These are phyloP conservation scores for Cephonodes hylas DNA, from an alignment of 2,888 invertebrate species.

Conservation along the genomic window DNA sequence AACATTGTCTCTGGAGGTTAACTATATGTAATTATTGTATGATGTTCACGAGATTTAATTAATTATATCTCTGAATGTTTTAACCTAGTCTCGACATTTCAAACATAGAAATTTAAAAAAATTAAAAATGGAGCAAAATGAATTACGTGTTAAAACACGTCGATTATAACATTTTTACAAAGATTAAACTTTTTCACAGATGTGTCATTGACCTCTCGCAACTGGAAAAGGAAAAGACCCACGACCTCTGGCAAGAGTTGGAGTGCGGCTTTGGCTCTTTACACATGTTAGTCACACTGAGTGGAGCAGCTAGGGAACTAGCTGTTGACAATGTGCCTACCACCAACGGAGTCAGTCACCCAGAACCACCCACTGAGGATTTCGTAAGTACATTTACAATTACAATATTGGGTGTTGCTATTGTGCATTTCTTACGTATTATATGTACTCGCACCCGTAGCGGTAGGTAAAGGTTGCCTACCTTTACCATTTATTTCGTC, in stretches of 20 bases:
- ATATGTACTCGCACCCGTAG: no score
- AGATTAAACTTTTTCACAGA: conserved; percentile 34
- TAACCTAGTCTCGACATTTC: no score
- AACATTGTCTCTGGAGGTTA: background rate
- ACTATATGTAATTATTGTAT: background rate
- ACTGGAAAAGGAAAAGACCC: conserved; percentile 68
- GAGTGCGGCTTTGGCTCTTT: conserved; percentile 69
- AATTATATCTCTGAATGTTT: no score
- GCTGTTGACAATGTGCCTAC: conserved; percentile 59
- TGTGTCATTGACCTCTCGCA: conserved; percentile 66
- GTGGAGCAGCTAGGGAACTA: conserved; percentile 47
- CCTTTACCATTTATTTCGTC: no score
- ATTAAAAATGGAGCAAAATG: no score
- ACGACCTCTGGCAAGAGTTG: conserved; percentile 68
- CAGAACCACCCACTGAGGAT: conserved; percentile 48
- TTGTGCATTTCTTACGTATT: no score
- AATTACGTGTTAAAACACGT: no score
- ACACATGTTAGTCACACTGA: conserved; percentile 65
- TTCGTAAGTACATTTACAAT: conserved; percentile 49
- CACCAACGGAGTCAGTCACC: conserved; percentile 50
- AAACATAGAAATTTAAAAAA: no score
- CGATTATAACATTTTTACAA: no score
- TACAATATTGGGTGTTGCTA: background rate
- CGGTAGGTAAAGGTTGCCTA: no score
- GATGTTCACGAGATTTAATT: no score